phyloP scores from a whole-genome alignment of 2,888 invertebrate species.

The Heliconius sara region DNA sequence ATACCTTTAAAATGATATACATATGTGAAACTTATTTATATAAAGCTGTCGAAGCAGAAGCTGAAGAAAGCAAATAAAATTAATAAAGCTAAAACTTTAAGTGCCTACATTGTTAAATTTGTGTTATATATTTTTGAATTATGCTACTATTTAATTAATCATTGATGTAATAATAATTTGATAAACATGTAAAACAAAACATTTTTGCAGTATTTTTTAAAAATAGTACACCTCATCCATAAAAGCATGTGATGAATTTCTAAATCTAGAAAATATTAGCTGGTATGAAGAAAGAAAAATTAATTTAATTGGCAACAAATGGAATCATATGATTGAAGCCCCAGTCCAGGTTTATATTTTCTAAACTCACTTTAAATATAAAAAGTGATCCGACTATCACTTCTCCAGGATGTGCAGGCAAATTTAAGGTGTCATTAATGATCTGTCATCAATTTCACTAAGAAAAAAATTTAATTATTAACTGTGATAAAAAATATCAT shows the following conservation, averaged over 20 bases:
- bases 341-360: conserved; percentile 50
- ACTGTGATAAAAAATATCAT: conserved; percentile 31
- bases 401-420: conserved; percentile 56
- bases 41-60: too few species aligned
- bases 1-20: too few species aligned
- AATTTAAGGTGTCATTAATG: conserved; percentile 57
- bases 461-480: conserved; percentile 57
- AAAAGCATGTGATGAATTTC: not conserved
- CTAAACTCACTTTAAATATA: conserved; percentile 59
- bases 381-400: conserved; percentile 49
- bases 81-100: not conserved
- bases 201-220: not conserved
- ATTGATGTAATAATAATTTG: not conserved
- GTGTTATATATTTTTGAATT: not conserved
- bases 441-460: conserved; percentile 65
- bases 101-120: not conserved
- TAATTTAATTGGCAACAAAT: conserved; percentile 38
- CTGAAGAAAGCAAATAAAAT: too few species aligned
- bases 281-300: not conserved
- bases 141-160: not conserved
- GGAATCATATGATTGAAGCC: conserved; percentile 51
- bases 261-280: not conserved
- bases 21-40: too few species aligned
- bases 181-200: not conserved
- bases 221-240: conserved; percentile 7